These are phyloP conservation scores for Sphenopsis melanotis DNA, from an alignment of 2,797 vertebrate genomes.

Conservation along the genomic window DNA sequence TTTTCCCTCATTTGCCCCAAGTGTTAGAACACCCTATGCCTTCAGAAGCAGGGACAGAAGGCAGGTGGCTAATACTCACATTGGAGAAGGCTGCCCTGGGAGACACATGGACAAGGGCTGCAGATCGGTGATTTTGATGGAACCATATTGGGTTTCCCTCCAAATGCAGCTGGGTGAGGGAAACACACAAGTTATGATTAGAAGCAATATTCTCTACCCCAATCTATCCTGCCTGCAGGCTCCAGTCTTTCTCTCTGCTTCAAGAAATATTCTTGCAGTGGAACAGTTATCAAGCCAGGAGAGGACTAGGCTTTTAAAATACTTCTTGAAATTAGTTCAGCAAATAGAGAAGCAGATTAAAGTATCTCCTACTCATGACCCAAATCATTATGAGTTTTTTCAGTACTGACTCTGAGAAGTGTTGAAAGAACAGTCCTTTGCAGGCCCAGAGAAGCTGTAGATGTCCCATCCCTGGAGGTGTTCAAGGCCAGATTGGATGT, in stretches of 20 bases:
- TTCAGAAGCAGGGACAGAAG: not conserved
- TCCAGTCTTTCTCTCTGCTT: not conserved
- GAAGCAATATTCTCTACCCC: not conserved
- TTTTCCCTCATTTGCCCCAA: not conserved
- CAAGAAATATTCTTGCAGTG: not conserved
- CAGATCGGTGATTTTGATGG: slow-evolving; percentile 80
- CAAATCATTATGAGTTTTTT: not conserved
- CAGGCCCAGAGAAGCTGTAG: not conserved
- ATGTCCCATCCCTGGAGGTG: not conserved
- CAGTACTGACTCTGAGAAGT: not conserved
- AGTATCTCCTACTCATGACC: not conserved
- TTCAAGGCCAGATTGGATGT: not conserved
- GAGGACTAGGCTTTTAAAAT: not conserved
- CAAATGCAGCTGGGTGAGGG: slow-evolving; percentile 79
- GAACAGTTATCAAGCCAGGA: not conserved
- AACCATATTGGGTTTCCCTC: slow-evolving; percentile 93
- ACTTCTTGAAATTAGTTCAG: not conserved
- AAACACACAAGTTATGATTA: not conserved
- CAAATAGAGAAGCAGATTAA: not conserved
- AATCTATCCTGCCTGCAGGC: not conserved
- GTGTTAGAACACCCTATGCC: not conserved
- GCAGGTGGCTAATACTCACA: slow-evolving; percentile 73
- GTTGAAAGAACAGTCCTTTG: not conserved
- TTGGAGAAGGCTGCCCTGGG: slow-evolving; percentile 73
- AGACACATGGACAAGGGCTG: slow-evolving; percentile 83